Base-by-base conservation (phyloP, 2,888 invertebrate species). In the Craniophora ligustri region DNA sequence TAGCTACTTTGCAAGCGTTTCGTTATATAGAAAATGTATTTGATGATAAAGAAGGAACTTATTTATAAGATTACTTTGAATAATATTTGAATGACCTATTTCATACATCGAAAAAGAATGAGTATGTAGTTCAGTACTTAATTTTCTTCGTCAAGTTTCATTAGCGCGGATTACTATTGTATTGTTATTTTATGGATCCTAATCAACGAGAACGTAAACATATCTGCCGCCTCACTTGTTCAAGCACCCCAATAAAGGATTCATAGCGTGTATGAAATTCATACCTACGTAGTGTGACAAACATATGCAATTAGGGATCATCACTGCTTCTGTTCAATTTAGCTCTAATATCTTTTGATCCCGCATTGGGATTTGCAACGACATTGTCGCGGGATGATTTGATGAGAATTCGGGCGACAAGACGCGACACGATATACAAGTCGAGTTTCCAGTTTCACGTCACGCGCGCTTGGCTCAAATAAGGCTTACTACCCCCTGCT, bases 401-500 rank as follows among this genome's bases (percentile, higher is more conserved):
- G 92, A 92, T 91, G 92, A 90, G 91, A 91, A 90, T 89, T 88
- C 86, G 83, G 86, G 83, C 79, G 85, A 79, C 83, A 85, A 87
- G 86, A 87, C 86, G 80, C 84, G 84, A 80, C 84, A 80, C 86
- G 85, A 85, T 85, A 88, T 84, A 90, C 88, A 86, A 87, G 87
- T 76, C 78, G 76, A 81, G 87, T 84, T 91, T 90, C 87, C 85
- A 88, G 89, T 92, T 92, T 92, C 92, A 81, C 80, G 92, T 92
- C 92, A 92, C 92, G 92, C 90, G 87, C 91, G 83, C 84, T 71
- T 79, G 88, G 82, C 89, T 89, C 89, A 89, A 92, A 91, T 91
- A 92, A 91, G 92, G 90, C 91, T 89, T 88, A 88, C 86, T 84
- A 85, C 85, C 85, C 85, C 86, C 85, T 81, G 81, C 81, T 84